These are phyloP conservation scores for Bruchidius siliquastri DNA, from an alignment of 2,888 invertebrate genomes.

Conservation along the genomic window DNA sequence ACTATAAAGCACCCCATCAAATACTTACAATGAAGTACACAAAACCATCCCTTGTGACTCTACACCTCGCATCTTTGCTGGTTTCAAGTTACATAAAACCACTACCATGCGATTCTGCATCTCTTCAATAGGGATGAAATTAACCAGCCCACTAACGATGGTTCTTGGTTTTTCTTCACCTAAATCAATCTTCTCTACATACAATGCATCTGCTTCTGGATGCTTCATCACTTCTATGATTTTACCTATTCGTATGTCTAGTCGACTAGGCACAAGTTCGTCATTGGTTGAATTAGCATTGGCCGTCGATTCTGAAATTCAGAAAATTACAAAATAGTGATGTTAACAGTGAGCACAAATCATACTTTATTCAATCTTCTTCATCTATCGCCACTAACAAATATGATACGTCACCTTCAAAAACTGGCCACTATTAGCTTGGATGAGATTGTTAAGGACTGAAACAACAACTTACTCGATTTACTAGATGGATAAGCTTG, in stretches of 20 bases:
- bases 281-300: constrained; percentile 47
- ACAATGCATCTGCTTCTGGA: constrained; percentile 88
- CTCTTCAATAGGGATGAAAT: constrained; percentile 83
- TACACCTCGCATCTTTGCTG: constrained; percentile 92
- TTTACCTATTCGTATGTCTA: constrained; percentile 85
- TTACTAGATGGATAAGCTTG: constrained; percentile 83
- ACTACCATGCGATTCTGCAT: constrained; percentile 87
- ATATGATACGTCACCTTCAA: too few species aligned
- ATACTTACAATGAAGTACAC: constrained; percentile 71
- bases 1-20: constrained; percentile 16
- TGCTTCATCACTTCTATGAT: constrained; percentile 79
- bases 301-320: not conserved
- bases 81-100: constrained; percentile 92
- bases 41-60: constrained; percentile 91
- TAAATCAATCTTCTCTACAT: constrained; percentile 88
- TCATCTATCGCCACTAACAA: too few species aligned
- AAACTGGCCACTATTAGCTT: too few species aligned
- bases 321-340: not conserved
- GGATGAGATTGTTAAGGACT: not conserved
- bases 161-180: constrained; percentile 71
- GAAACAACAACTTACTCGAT: constrained; percentile 40
- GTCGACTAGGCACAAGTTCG: constrained; percentile 63
- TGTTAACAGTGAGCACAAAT: too few species aligned
- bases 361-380: too few species aligned
- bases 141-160: constrained; percentile 86